Evolutionary conservation across 2,888 invertebrate species (phyloP).

Genomic region (Temnothorax rugatulus): DNA sequence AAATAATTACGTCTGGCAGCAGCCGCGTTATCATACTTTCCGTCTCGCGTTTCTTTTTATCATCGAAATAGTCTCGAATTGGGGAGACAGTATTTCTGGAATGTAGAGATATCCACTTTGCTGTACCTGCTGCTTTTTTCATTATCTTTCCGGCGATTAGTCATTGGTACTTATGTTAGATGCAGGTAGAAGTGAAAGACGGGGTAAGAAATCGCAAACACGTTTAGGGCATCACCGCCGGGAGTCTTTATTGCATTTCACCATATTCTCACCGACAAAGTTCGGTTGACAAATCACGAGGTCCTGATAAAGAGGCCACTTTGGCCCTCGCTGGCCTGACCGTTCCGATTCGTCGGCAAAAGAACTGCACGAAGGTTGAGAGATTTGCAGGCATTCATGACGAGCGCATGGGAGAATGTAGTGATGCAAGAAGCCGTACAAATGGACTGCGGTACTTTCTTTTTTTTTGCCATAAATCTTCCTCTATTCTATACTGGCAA

Average conservation of each 20-base stretch:
- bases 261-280: slow-evolving; percentile 18
- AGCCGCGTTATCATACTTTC: neutral
- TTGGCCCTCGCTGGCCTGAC: slow-evolving; percentile 1
- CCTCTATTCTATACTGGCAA: slow-evolving; percentile 36
- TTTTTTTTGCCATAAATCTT: slow-evolving; percentile 43
- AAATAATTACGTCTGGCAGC: neutral
- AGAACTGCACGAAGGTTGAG: slow-evolving; percentile 14
- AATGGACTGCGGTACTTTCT: slow-evolving; percentile 39
- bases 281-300: slow-evolving; percentile 47
- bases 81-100: neutral
- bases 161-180: neutral
- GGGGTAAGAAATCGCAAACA: slow-evolving; percentile 17
- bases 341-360: slow-evolving; percentile 41
- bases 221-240: neutral
- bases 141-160: neutral
- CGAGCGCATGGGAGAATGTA: slow-evolving; percentile 12
- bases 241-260: slow-evolving; percentile 17
- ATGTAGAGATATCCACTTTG: neutral
- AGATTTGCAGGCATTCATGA: slow-evolving; percentile 46
- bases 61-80: neutral
- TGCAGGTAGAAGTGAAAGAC: neutral
- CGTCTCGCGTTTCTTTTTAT: neutral
- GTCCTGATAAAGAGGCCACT: slow-evolving; percentile 43
- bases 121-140: neutral
- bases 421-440: slow-evolving; percentile 37